These are phyloP conservation scores for Notocelia uddmanniana DNA, from an alignment of 2,888 invertebrate species.

Conservation along the genomic window DNA sequence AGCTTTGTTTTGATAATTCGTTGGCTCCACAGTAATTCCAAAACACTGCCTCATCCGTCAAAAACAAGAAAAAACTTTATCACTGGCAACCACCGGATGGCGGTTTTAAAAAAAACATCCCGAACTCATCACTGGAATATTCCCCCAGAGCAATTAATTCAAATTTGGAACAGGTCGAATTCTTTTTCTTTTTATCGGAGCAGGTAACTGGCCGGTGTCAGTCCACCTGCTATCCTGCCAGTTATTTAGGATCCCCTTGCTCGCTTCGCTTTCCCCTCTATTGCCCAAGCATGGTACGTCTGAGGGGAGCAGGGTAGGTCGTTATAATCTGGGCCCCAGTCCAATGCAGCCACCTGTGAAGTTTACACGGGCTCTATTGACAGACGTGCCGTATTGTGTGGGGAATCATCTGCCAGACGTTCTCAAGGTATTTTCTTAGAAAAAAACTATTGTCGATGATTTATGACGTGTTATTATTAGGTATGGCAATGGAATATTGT, in stretches of 20 bases:
- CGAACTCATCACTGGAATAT: constrained; percentile 26
- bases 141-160: constrained; percentile 68
- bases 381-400: constrained; percentile 67
- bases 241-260: constrained; percentile 58
- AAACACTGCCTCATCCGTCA: constrained; percentile 29
- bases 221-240: constrained; percentile 71
- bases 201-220: constrained; percentile 70
- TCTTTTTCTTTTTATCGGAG: constrained; percentile 63
- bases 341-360: constrained; percentile 77
- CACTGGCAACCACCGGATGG: constrained; percentile 23
- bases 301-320: constrained; percentile 62
- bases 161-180: constrained; percentile 73
- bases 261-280: constrained; percentile 65
- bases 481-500: constrained; percentile 46
- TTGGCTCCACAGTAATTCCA: constrained; percentile 32
- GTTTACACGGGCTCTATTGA: constrained; percentile 69
- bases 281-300: constrained; percentile 52
- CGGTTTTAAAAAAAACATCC: constrained; percentile 40
- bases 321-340: constrained; percentile 62
- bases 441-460: constrained; percentile 42
- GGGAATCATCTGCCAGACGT: constrained; percentile 59
- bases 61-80: constrained; percentile 29
- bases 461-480: constrained; percentile 50
- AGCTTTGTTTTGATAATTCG: constrained; percentile 37
- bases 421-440: constrained; percentile 38